Base-by-base conservation (phyloP, 2,113 vertebrate species). In the Eonycteris spelaea region DNA sequence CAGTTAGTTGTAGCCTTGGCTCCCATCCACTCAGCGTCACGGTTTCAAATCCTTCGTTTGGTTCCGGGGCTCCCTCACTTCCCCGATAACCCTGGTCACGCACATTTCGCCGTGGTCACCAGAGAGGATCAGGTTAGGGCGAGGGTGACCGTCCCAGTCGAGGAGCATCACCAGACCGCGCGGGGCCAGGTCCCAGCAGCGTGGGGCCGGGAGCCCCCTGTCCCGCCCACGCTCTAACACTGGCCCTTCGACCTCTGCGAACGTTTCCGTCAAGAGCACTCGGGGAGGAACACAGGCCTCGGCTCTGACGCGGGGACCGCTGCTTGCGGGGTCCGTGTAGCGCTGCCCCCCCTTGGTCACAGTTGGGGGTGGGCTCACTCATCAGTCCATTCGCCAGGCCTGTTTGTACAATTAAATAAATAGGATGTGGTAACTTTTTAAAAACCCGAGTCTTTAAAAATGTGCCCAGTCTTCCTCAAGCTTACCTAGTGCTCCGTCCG, bases 401-500 rank as follows among this genome's bases (percentile, higher is more conserved):
- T 51, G 30, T 70, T 86, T 90, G 55, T n/a, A 90, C n/a, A n/a
- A 63, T 78, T 84, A 86, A 88, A 70, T 28, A 90, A 40, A 92
- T 77, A n/a, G n/a, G 45, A 74, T 51, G 38, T 2, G 59, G 70
- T 65, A 61, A 22, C 38, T 85, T 55, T 91, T 78, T 57, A 21
- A 79, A 91, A 94, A 35, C 82, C 55, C 13, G 35, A 88, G 35
- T 89, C 30, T 74, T 1, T 45, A 28, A 68, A 35, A 53, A 12
- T 80, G 85, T 90, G 65, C 10, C n/a, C n/a, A 43, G 33, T 59
- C 89, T 74, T 91, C 88, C 77, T 80, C 35, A 74, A 7, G 35
- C 40, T 92, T 86, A 10, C 70, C 83, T 84, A 87, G 28, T 84
- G 70, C 95, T 78, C 93, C 83, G 78, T 91, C 78, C 65, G 19